A percentile compares a stretch with the other conserved stretches of the same genome.
phyloP scores from a whole-genome alignment of 1,140 invertebrate genomes.

The Pinna nobilis region DNA sequence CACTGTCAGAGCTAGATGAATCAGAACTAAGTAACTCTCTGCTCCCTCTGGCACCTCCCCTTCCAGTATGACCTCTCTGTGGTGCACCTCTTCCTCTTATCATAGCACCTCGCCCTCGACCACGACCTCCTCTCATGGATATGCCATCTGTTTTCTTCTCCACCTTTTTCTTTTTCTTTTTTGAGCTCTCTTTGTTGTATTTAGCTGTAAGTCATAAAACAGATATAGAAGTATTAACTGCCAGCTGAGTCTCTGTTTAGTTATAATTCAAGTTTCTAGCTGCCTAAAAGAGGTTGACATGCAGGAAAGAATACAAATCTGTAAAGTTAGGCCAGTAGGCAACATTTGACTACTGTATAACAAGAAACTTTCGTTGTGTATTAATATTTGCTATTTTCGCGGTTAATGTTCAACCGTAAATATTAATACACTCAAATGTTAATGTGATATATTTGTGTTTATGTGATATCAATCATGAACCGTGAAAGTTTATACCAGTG shows the following conservation, averaged over 20 bases:
- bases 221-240: neutral
- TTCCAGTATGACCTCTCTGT: constrained; percentile 26
- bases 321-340: too few relatives aligned
- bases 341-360: too few relatives aligned
- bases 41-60: constrained; percentile 19
- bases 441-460: too few relatives aligned
- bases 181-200: constrained; percentile 74
- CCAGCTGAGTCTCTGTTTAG: neutral
- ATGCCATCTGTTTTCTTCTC: constrained; percentile 24
- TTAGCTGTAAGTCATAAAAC: constrained; percentile 65
- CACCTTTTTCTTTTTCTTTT: constrained; percentile 69
- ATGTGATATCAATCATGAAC: too few relatives aligned
- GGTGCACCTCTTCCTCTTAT: constrained; percentile 29
- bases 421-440: too few relatives aligned
- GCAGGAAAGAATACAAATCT: too few relatives aligned
- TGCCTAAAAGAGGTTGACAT: too few relatives aligned
- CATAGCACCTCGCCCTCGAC: constrained; percentile 11
- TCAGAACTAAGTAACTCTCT: constrained; percentile 7
- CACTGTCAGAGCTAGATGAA: constrained; percentile 48
- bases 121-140: neutral
- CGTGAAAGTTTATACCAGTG: too few relatives aligned
- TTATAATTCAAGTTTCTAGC: too few relatives aligned
- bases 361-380: too few relatives aligned
- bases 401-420: too few relatives aligned
- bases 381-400: too few relatives aligned